phyloP scores from a whole-genome alignment of 2,797 vertebrate species.

The Clarias fuscus region DNA sequence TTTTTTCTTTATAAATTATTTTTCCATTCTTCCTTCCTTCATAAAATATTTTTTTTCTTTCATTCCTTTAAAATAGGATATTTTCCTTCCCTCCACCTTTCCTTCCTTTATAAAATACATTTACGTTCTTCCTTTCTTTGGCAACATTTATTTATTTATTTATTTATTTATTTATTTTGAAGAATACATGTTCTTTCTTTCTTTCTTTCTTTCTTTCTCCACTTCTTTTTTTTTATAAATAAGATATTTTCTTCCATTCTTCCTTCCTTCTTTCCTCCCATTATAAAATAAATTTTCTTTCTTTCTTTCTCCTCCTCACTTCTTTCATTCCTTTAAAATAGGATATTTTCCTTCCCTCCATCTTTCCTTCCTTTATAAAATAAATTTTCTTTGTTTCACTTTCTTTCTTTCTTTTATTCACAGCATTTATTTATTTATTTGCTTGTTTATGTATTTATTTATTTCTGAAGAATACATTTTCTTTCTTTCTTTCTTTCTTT shows the following conservation, averaged over 20 bases:
- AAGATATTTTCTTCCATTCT: background rate
- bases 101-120: background rate
- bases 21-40: background rate
- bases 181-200: background rate
- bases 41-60: too few relatives aligned
- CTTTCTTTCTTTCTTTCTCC: background rate
- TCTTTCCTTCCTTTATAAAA: background rate
- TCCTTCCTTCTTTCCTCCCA: background rate
- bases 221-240: background rate
- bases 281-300: background rate
- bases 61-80: background rate
- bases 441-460: too few relatives aligned
- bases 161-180: background rate
- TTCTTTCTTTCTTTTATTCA: background rate
- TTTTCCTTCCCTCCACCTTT: background rate
- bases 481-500: background rate
- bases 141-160: background rate
- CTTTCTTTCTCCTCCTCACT: background rate
- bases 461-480: too few relatives aligned
- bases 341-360: background rate
- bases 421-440: too few relatives aligned
- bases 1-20: background rate
- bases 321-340: background rate
- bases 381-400: background rate
- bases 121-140: background rate